These are phyloP conservation scores for Drosophila murphyi DNA, from an alignment of 1,140 invertebrate species.

Conservation along the genomic window DNA sequence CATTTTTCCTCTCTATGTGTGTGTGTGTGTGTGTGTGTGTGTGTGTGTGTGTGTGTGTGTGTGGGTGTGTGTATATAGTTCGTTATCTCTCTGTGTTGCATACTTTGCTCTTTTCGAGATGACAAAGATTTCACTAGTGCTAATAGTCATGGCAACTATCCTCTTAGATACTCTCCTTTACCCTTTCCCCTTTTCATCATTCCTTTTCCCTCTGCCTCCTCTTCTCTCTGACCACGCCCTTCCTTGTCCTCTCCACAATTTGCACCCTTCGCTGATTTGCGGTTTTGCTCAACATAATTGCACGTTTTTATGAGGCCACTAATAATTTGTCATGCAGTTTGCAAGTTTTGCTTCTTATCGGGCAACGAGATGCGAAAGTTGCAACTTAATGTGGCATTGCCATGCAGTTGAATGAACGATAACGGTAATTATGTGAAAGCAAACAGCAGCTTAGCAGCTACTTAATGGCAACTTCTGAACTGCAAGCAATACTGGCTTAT, in stretches of 20 bases:
- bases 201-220: not conserved
- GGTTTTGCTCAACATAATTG: slow-evolving; percentile 43
- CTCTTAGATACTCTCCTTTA: too few relatives aligned
- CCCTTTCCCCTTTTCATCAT: too few relatives aligned
- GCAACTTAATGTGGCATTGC: slow-evolving; percentile 15
- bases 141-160: slow-evolving; percentile 12
- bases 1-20: slow-evolving; percentile 8
- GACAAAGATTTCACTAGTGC: slow-evolving; percentile 39
- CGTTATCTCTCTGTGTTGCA: slow-evolving; percentile 29
- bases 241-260: slow-evolving; percentile 9
- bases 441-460: slow-evolving; percentile 27
- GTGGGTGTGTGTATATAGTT: slow-evolving; percentile 14
- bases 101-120: slow-evolving; percentile 35
- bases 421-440: slow-evolving; percentile 23
- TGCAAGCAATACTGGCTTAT: not conserved
- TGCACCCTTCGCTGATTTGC: slow-evolving; percentile 21
- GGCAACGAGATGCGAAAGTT: slow-evolving; percentile 9
- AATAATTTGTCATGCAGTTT: slow-evolving; percentile 48
- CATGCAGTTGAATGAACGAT: slow-evolving; percentile 7
- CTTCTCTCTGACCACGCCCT: not conserved
- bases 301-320: slow-evolving; percentile 44
- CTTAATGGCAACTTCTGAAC: slow-evolving; percentile 2
- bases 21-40: slow-evolving; percentile 14
- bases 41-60: slow-evolving; percentile 8
- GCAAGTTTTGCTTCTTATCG: slow-evolving; percentile 27